Conservation (phyloP, 2,888 invertebrate species). For the Apodemia hepburni region DNA sequence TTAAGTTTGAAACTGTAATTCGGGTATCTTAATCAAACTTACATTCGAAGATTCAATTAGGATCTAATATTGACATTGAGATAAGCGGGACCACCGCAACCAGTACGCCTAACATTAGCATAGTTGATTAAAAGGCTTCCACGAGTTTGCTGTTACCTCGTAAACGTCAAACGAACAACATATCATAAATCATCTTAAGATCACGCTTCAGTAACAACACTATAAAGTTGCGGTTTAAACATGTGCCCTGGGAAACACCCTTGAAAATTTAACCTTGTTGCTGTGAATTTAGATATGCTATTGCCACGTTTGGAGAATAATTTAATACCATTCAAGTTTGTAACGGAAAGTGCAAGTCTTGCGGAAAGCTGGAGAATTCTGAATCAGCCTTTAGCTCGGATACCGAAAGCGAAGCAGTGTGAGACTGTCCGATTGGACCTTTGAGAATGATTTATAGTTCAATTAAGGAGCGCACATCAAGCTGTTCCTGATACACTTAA, state of each 20-base stretch:
- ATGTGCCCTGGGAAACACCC: slow-evolving; percentile 37
- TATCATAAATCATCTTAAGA: slow-evolving; percentile 78
- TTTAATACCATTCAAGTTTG: slow-evolving; percentile 39
- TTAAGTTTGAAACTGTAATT: slow-evolving; percentile 32
- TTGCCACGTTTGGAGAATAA: slow-evolving; percentile 17
- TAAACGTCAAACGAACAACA: slow-evolving; percentile 74
- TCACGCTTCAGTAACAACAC: slow-evolving; percentile 66
- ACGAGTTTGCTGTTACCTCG: slow-evolving; percentile 68
- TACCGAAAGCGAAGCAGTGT: slow-evolving; percentile 46
- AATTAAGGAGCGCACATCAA: slow-evolving; percentile 62
- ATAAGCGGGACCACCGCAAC: slow-evolving; percentile 49
- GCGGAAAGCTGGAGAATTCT: slow-evolving; percentile 60
- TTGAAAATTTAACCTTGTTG: slow-evolving; percentile 34
- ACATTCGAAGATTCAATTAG: slow-evolving; percentile 69
- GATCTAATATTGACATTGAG: slow-evolving; percentile 66
- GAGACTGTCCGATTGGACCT: slow-evolving; percentile 36
- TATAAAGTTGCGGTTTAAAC: slow-evolving; percentile 46
- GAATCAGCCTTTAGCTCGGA: slow-evolving; percentile 68
- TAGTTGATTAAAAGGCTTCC: slow-evolving; percentile 78
- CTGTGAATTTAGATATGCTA: slow-evolving; percentile 34
- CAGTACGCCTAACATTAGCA: slow-evolving; percentile 73
- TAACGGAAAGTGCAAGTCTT: slow-evolving; percentile 53
- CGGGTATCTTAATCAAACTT: slow-evolving; percentile 57
- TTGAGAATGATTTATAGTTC: slow-evolving; percentile 66
- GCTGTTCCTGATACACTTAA: slow-evolving; percentile 48